These are phyloP conservation scores for Eupithecia insigniata DNA, from an alignment of 2,888 invertebrate genomes.

Conservation along the genomic window DNA sequence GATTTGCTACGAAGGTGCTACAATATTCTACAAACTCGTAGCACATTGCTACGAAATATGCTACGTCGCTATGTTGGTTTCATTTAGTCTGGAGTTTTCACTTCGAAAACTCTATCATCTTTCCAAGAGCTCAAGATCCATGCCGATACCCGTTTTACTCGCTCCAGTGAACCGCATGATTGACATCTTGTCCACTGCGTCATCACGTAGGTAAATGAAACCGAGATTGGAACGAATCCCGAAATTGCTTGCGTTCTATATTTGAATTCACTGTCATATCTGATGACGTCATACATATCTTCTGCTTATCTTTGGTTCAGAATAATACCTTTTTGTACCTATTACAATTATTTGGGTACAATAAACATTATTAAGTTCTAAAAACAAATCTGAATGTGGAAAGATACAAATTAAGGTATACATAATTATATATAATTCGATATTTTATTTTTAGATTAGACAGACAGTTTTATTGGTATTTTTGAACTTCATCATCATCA, in stretches of 20 bases:
- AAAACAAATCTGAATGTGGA: too few species aligned
- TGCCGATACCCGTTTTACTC: constrained; percentile 39
- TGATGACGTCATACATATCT: constrained; percentile 5
- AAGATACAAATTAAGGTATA: too few species aligned
- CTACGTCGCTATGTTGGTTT: not conserved
- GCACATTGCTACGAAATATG: not conserved
- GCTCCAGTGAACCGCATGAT: constrained; percentile 55
- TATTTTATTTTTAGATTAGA: too few species aligned
- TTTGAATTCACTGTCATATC: not conserved
- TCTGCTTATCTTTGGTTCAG: not conserved
- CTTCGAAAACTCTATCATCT: not conserved
- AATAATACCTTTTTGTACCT: not conserved
- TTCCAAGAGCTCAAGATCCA: not conserved
- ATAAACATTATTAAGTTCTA: too few species aligned
- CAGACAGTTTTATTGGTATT: too few species aligned
- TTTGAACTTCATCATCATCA: too few species aligned
- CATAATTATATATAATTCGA: too few species aligned
- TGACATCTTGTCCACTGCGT: constrained; percentile 42
- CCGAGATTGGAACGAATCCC: not conserved
- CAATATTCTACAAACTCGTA: not conserved
- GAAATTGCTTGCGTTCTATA: constrained; percentile 6
- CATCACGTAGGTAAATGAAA: constrained; percentile 10
- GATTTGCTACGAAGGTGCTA: not conserved
- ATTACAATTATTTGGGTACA: not conserved
- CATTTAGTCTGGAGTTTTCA: not conserved